Evolutionary conservation across 2,797 vertebrate species (phyloP), one percentile per base, ranked within the genome.

Genomic region (Alcedo quadribrachys): DNA sequence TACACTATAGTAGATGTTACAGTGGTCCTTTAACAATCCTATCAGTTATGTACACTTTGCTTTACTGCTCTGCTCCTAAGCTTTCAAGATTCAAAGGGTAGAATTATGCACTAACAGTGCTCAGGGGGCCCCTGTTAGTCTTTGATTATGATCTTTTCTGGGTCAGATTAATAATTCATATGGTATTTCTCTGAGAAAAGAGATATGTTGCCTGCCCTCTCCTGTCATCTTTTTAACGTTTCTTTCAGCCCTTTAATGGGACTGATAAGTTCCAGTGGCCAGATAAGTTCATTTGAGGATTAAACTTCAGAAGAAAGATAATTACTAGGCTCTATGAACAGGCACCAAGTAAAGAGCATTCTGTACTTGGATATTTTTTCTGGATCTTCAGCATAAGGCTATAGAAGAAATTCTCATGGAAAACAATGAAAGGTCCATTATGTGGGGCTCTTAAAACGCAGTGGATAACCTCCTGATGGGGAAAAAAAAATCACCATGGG

Each of bases 121-220:
- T 93, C 96, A 65, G 35, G 87, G 69, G 92, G 22, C 66, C 83
- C 78, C 50, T 78, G 54, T 79, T 80, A 93, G 76, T 85, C 91
- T 95, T 96, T 97, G 94, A 95, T 94, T 90, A 86, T 82, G 79
- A 92, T 96, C 69, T 97, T 97, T 95, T 96, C 93, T 95, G 93
- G 96, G 93, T 96, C 81, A 97, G 81, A 87, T 97, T 96, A 96
- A 96, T 96, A 98, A 96, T 97, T 97, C 92, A 97, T 96, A 60
- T 43, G 62, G 50, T 89, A 94, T 95, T 91, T 92, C 69, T 91
- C 85, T 90, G 42, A 96, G 92, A 96, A 96, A 94, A 90, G 62
- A 94, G 90, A 86, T 92, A 76, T 65, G 92, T 77, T 89, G 85
- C 89, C 73, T 97, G 94, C 94, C 95, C 95, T 95, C 90, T 95